phyloP scores from a whole-genome alignment of 2,797 vertebrate species.

The Gymnocypris eckloni region DNA sequence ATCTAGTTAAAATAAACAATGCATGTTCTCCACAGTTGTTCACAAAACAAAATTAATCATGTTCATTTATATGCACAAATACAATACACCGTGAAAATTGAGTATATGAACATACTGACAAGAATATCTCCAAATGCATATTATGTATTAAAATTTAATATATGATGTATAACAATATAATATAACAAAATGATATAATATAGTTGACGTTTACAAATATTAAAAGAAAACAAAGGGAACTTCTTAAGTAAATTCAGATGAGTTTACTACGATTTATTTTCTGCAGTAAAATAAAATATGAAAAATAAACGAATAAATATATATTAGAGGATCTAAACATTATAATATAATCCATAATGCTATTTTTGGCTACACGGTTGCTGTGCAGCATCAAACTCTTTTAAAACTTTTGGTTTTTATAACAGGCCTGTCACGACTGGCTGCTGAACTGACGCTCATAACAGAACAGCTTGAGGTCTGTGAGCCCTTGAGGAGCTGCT shows the following conservation, averaged over 20 bases:
- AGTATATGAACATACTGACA: background rate
- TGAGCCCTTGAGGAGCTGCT: constrained; percentile 11
- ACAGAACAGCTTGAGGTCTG: constrained; percentile 14
- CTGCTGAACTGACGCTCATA: constrained; percentile 11
- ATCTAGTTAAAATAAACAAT: background rate
- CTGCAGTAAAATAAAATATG: background rate
- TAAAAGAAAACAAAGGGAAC: no score
- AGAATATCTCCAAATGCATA: background rate
- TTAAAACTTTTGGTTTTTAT: background rate
- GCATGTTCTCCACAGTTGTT: background rate
- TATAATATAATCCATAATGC: background rate
- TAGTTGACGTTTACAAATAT: no score
- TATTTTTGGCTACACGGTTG: background rate
- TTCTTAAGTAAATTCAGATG: background rate
- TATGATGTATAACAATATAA: background rate
- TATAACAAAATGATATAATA: background rate
- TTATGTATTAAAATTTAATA: background rate
- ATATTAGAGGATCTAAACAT: background rate
- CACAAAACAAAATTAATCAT: no score
- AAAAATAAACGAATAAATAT: background rate
- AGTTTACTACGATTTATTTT: background rate
- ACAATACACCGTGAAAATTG: background rate
- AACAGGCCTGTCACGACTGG: background rate
- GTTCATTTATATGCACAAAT: background rate
- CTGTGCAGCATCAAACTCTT: background rate